These are phyloP conservation scores for Peribatodes rhomboidaria DNA, from an alignment of 2,888 invertebrate genomes.

Conservation along the genomic window DNA sequence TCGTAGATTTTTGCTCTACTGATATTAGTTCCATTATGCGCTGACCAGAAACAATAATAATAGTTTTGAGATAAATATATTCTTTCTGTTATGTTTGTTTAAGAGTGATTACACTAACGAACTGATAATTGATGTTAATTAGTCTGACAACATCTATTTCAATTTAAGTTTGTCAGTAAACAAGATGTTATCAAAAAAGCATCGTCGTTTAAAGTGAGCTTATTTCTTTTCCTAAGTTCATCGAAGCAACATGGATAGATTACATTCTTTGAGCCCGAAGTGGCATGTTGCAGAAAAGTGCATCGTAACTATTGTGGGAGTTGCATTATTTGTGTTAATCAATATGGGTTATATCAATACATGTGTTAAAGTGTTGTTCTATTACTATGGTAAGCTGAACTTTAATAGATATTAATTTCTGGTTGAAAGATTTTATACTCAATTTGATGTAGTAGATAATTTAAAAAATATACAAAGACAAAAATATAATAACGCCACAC, in stretches of 20 bases:
- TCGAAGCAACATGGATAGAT: conserved; percentile 45
- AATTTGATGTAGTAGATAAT: too few species aligned
- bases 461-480: too few species aligned
- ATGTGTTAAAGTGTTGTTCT: conserved; percentile 64
- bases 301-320: conserved; percentile 48
- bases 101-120: conserved; percentile 38
- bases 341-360: conserved; percentile 61
- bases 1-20: too few species aligned
- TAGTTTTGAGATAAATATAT: conserved; percentile 2
- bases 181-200: conserved; percentile 12
- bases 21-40: too few species aligned
- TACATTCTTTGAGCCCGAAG: conserved; percentile 27
- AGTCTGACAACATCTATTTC: conserved; percentile 29
- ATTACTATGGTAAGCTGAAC: conserved; percentile 63
- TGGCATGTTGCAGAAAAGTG: conserved; percentile 45
- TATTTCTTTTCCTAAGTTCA: conserved; percentile 35
- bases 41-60: too few species aligned
- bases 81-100: conserved; percentile 30
- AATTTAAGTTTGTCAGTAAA: conserved; percentile 24
- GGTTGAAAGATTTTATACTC: too few species aligned
- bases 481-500: too few species aligned
- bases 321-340: conserved; percentile 52
- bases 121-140: conserved; percentile 37
- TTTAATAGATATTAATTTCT: neutral
- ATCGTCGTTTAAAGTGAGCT: neutral